Base-by-base conservation (phyloP, 2,113 vertebrate species). In the Entelurus aequoreus region DNA sequence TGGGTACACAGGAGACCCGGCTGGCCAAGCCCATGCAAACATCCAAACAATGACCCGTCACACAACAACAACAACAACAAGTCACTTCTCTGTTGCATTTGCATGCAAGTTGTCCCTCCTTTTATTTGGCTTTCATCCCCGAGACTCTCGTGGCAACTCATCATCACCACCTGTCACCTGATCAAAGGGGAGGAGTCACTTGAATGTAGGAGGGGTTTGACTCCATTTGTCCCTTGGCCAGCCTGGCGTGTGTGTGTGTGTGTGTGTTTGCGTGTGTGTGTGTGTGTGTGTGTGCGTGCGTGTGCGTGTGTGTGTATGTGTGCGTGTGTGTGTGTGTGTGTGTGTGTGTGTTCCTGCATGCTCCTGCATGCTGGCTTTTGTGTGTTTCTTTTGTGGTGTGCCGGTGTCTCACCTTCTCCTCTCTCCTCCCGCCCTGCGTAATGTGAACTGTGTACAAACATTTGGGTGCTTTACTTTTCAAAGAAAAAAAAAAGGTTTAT, bases 321-420 rank as follows among this genome's bases (percentile, higher is more conserved):
- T 91, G 90, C 88, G 81, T 87, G 88, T 88, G 90, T 89, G 90
- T 28, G 28, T 28, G 28, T 28, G 28, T 28, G 28, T 28, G 28
- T 28, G 28, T 28, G 28, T 28, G 28, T 28, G 28, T 28, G 28
- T 28, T 28, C 28, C 89, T 63, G 71, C 47, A 71, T 76, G 89
- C 90, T 90, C 88, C 86, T 91, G 90, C 90, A 90, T 91, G 90
- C 87, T 87, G 81, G 87, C 88, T 91, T 90, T 88, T 77, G 86
- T 91, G 90, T 88, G 87, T 88, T 90, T 88, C 69, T 84, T 88
- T 86, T 83, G 85, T 88, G 86, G 84, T 89, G 82, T 85, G 84
- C 83, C 86, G 86, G 88, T 89, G 86, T 89, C 83, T 83, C 86
- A 82, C 82, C 85, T 88, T 79, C 81, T 84, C 83, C 86, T 88